Evolutionary conservation across 2,113 vertebrate species (phyloP).

Genomic region (Oncorhynchus mykiss): DNA sequence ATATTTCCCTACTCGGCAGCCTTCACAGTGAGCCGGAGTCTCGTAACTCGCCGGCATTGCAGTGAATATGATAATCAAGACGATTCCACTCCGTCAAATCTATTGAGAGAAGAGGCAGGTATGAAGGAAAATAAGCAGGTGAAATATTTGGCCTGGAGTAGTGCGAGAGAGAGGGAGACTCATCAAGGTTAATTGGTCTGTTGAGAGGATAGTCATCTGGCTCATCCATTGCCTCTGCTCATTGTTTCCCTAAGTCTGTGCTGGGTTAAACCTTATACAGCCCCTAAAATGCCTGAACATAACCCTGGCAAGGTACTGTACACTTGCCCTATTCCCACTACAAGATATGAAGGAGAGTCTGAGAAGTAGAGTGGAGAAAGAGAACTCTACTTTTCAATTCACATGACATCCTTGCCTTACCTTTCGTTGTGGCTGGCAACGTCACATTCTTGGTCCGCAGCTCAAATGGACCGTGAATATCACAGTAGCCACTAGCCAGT

Average conservation of each 20-base stretch:
- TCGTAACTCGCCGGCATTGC: slow-evolving; percentile 15
- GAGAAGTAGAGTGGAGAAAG: too few species aligned
- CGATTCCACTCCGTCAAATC: slow-evolving; percentile 41
- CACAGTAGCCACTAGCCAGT: too few species aligned
- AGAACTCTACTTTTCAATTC: too few species aligned
- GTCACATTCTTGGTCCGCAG: too few species aligned
- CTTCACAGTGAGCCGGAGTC: slow-evolving; percentile 26
- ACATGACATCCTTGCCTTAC: too few species aligned
- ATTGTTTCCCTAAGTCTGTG: slow-evolving; percentile 56
- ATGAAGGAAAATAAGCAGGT: slow-evolving; percentile 47
- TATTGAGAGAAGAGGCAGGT: slow-evolving; percentile 18
- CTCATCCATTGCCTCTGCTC: slow-evolving; percentile 71
- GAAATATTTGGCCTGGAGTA: slow-evolving; percentile 73
- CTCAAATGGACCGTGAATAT: too few species aligned
- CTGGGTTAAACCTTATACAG: slow-evolving; percentile 17
- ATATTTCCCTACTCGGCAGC: slow-evolving; percentile 53
- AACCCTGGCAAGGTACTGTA: neutral
- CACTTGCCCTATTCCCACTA: too few species aligned
- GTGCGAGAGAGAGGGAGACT: slow-evolving; percentile 60
- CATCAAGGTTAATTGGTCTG: slow-evolving; percentile 82
- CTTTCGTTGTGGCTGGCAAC: too few species aligned
- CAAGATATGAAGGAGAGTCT: too few species aligned
- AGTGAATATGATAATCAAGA: slow-evolving; percentile 54
- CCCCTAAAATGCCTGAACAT: neutral
- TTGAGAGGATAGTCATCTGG: slow-evolving; percentile 69